A percentile compares a stretch with the other conserved stretches of the same genome.
Evolutionary conservation across 1,140 invertebrate species (phyloP).

Genomic region (Ephestia elutella): DNA sequence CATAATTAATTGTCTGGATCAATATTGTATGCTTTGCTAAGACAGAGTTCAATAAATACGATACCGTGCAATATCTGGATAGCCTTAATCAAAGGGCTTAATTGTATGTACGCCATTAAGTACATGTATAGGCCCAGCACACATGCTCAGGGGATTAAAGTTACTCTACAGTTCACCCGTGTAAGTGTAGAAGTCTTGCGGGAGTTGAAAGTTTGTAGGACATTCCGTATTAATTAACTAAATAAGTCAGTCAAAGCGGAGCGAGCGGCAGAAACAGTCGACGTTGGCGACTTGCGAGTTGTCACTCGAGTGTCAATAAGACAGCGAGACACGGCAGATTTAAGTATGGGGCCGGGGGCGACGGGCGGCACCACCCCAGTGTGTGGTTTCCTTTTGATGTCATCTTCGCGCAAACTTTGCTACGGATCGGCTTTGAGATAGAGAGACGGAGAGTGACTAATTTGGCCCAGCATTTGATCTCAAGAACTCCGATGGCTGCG

Average conservation of each 20-base stretch:
- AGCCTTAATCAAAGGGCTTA: conserved; percentile 26
- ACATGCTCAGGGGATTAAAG: conserved; percentile 52
- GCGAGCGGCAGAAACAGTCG: conserved; percentile 50
- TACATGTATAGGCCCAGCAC: conserved; percentile 28
- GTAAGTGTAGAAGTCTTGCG: conserved; percentile 53
- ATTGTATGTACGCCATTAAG: conserved; percentile 11
- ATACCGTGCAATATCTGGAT: neutral
- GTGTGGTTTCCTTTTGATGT: conserved; percentile 75
- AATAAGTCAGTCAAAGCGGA: conserved; percentile 66
- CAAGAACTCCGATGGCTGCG: conserved; percentile 54
- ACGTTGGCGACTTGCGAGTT: conserved; percentile 57
- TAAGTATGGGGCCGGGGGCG: conserved; percentile 56
- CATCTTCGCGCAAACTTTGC: conserved; percentile 75
- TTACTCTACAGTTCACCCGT: conserved; percentile 49
- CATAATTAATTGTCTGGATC: too few species aligned
- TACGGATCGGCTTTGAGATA: conserved; percentile 75
- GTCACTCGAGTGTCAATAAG: conserved; percentile 72
- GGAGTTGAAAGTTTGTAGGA: conserved; percentile 63
- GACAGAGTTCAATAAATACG: too few species aligned
- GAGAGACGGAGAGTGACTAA: conserved; percentile 74
- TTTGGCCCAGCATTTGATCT: conserved; percentile 74
- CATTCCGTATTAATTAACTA: conserved; percentile 74
- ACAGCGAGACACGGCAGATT: conserved; percentile 62
- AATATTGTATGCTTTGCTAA: too few species aligned
- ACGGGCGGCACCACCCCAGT: conserved; percentile 62